A percentile compares a stretch with the other conserved stretches of the same genome.
Evolutionary conservation across 2,113 vertebrate genomes (phyloP).

Genomic region (Rynchops niger): DNA sequence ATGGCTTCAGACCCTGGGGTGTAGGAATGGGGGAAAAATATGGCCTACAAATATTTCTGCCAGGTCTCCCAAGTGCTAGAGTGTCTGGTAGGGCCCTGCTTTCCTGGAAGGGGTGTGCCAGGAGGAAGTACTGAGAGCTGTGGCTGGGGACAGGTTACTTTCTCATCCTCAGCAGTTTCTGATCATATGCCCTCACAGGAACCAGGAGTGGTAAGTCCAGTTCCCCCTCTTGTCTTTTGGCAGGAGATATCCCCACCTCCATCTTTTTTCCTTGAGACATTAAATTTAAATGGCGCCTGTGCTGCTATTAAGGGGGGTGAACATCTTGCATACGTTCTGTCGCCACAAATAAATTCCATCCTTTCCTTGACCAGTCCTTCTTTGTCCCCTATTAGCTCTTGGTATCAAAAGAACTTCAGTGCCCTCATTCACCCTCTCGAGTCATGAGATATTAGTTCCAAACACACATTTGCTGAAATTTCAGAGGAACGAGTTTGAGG

Average conservation of each 20-base stretch:
- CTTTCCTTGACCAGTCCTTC: background rate
- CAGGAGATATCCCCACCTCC: background rate
- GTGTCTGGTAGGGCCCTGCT: background rate
- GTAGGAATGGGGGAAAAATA: background rate
- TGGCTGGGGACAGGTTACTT: background rate
- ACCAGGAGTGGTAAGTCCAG: background rate
- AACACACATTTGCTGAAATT: background rate
- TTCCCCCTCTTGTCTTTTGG: background rate
- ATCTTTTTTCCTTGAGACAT: background rate
- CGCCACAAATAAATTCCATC: background rate
- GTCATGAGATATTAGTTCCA: background rate
- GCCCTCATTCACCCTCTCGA: background rate
- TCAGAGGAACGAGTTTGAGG: background rate
- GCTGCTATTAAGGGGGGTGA: background rate
- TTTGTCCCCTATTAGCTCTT: background rate
- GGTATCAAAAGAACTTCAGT: background rate
- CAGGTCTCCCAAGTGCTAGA: background rate
- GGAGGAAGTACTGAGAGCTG: background rate
- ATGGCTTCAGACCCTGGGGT: background rate
- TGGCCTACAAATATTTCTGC: background rate
- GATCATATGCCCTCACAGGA: background rate
- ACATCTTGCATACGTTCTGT: background rate
- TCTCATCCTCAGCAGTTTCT: background rate
- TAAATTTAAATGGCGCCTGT: background rate
- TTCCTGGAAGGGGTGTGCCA: background rate